Evolutionary conservation across 1,140 invertebrate species (phyloP).

Genomic region (Drosophila ambigua): DNA sequence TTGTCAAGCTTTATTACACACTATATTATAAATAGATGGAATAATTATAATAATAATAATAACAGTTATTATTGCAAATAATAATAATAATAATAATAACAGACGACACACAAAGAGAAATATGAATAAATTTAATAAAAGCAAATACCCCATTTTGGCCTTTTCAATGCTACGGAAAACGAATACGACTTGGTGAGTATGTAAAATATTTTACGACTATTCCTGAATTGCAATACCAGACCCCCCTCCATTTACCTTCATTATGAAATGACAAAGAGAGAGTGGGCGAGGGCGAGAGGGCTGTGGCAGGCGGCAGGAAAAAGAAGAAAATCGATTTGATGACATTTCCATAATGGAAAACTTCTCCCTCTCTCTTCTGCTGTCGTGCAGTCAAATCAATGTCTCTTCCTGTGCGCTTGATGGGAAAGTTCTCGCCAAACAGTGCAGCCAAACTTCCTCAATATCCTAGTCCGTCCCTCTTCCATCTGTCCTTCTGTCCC

Average conservation of each 20-base stretch:
- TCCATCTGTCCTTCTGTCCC: neutral
- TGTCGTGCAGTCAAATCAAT: conserved; percentile 53
- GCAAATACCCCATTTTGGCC: conserved; percentile 13
- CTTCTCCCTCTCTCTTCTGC: conserved; percentile 11
- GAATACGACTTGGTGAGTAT: neutral
- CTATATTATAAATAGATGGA: conserved; percentile 74
- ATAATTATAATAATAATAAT: conserved; percentile 52
- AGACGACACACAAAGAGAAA: conserved; percentile 65
- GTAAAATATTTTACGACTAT: conserved; percentile 11
- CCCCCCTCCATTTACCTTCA: conserved; percentile 17
- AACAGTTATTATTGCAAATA: conserved; percentile 56
- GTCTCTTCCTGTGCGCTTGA: conserved; percentile 56
- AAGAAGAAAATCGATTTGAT: conserved; percentile 48
- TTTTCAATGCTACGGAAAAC: neutral
- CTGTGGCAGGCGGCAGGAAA: conserved; percentile 7
- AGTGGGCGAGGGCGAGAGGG: neutral
- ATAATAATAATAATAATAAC: conserved; percentile 65
- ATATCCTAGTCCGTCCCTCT: conserved; percentile 38
- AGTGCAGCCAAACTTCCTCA: conserved; percentile 58
- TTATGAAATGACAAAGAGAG: conserved; percentile 8
- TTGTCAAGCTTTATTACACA: conserved; percentile 82
- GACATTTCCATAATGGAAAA: conserved; percentile 62
- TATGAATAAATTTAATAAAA: conserved; percentile 76
- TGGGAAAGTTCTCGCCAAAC: conserved; percentile 55
- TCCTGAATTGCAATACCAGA: conserved; percentile 14